A percentile compares a stretch with the other conserved stretches of the same genome.
Evolutionary conservation across 2,888 invertebrate species (phyloP).

Genomic region (Liodrosophila aerea): DNA sequence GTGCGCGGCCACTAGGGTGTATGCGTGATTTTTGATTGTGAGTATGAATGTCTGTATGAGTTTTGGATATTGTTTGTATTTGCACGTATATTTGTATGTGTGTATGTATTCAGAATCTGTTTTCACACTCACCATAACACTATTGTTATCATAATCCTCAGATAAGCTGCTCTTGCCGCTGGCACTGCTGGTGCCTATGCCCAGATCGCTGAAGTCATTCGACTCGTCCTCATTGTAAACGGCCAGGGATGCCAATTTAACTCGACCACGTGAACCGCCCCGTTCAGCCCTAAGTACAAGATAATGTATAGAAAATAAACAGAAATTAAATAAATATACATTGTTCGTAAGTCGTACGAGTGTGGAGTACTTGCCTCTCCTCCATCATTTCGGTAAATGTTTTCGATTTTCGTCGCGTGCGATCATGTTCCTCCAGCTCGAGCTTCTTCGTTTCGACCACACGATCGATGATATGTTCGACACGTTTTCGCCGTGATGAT

Average conservation of each 20-base stretch:
- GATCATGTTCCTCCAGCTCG: slow-evolving; percentile 89
- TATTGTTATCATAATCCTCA: slow-evolving; percentile 86
- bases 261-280: slow-evolving; percentile 84
- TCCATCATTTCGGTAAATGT: slow-evolving; percentile 97
- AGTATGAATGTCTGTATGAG: no score
- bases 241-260: slow-evolving; percentile 85
- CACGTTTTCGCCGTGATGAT: slow-evolving; percentile 94
- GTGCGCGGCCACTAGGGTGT: no score
- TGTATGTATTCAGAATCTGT: no score
- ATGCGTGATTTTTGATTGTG: no score
- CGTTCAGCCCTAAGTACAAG: slow-evolving; percentile 78
- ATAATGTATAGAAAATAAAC: neutral
- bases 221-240: slow-evolving; percentile 91
- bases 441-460: slow-evolving; percentile 94
- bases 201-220: slow-evolving; percentile 92
- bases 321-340: neutral
- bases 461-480: slow-evolving; percentile 94
- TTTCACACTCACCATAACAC: slow-evolving; percentile 84
- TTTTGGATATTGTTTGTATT: no score
- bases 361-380: slow-evolving; percentile 86
- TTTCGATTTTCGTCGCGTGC: slow-evolving; percentile 90
- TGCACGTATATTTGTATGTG: no score
- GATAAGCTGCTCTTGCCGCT: slow-evolving; percentile 86
- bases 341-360: neutral
- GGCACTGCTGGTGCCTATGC: slow-evolving; percentile 87